Evolutionary conservation across 37 sponge, comb jelly and placozoan genomes (phyloP).

Genomic region (Oopsacas minuta): DNA sequence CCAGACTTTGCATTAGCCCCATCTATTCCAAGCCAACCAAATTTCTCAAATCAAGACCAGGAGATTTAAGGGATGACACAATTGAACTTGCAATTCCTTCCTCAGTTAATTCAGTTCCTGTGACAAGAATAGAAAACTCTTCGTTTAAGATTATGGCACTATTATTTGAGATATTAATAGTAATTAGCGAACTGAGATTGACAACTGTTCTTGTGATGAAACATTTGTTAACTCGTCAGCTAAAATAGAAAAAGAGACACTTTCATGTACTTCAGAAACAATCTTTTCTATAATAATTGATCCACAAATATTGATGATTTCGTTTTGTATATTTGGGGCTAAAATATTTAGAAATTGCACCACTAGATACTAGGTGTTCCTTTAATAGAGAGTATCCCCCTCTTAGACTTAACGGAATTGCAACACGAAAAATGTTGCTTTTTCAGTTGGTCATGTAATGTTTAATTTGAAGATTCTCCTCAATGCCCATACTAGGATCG

Average conservation of each 20-base stretch:
- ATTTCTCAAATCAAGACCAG: constrained; percentile 20
- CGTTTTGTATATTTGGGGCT: constrained; percentile 12
- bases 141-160: neutral
- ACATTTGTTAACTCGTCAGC: constrained; percentile 16
- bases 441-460: constrained; percentile 1
- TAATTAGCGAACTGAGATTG: constrained; percentile 12
- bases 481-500: neutral
- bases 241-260: constrained; percentile 19
- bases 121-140: neutral
- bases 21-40: neutral
- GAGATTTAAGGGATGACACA: neutral
- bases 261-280: neutral
- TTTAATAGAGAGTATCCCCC: neutral
- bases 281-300: constrained; percentile 5
- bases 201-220: constrained; percentile 9
- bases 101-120: constrained; percentile 4
- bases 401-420: neutral
- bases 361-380: neutral
- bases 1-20: neutral
- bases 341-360: neutral
- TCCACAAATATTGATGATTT: constrained; percentile 18
- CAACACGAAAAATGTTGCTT: neutral
- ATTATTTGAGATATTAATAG: neutral
- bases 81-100: constrained; percentile 13
- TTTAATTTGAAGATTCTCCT: neutral